phyloP scores from a whole-genome alignment of 2,888 invertebrate species.

The Hydroisotoma schaefferi region DNA sequence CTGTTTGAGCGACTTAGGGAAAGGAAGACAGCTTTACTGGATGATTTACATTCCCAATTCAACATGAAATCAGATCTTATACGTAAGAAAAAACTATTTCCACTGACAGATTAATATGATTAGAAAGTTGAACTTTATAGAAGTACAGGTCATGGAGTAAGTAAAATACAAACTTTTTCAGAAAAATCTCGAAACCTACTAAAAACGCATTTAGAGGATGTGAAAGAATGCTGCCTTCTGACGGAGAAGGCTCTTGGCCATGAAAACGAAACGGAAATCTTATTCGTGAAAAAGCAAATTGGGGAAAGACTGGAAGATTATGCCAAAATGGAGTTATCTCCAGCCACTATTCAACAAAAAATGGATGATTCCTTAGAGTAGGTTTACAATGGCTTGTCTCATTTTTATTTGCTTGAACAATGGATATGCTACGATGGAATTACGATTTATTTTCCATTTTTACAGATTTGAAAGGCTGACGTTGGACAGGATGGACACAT shows the following conservation, averaged over 20 bases:
- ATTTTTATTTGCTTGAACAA: not conserved
- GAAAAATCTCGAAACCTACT: conserved; percentile 50
- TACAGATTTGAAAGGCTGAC: conserved; percentile 44
- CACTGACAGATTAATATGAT: too few species aligned
- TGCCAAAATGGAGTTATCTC: conserved; percentile 48
- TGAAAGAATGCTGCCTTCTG: conserved; percentile 54
- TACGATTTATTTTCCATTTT: not conserved
- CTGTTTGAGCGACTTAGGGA: conserved; percentile 43
- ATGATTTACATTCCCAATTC: conserved; percentile 42
- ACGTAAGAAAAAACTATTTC: too few species aligned
- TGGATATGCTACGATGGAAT: not conserved
- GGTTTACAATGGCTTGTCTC: conserved; percentile 3
- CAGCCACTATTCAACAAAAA: conserved; percentile 25
- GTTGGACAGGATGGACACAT: conserved; percentile 42
- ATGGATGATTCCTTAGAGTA: conserved; percentile 47
- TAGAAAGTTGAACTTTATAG: too few species aligned
- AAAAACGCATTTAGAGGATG: conserved; percentile 51
- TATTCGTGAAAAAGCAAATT: conserved; percentile 56
- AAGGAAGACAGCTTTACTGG: conserved; percentile 38
- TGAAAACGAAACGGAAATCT: conserved; percentile 55
- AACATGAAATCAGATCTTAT: conserved; percentile 43
- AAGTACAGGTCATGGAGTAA: too few species aligned
- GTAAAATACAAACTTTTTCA: too few species aligned
- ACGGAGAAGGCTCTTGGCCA: conserved; percentile 55
- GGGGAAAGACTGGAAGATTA: conserved; percentile 53